A percentile compares a stretch with the other conserved stretches of the same genome.
Evolutionary conservation across 2,888 invertebrate genomes (phyloP).

Genomic region (Augochlorella aurata): DNA sequence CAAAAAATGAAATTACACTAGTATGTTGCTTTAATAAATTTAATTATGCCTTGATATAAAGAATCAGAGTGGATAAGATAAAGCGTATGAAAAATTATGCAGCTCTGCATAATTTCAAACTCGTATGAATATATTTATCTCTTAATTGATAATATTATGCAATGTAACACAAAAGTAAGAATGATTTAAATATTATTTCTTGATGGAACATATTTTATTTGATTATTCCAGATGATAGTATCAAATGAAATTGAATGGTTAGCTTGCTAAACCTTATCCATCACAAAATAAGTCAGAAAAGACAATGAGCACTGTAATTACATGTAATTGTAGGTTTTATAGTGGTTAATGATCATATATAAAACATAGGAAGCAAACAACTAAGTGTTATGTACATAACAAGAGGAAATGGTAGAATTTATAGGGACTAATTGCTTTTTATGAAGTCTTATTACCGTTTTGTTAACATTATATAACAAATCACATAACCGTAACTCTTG

Average conservation of each 20-base stretch:
- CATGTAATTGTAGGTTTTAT: conserved; percentile 12
- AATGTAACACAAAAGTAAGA: not conserved
- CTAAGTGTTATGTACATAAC: not conserved
- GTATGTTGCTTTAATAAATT: not conserved
- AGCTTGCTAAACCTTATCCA: not conserved
- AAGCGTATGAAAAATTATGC: not conserved
- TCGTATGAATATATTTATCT: not conserved
- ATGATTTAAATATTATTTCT: not conserved
- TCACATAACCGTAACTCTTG: not conserved
- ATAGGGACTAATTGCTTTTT: conserved; percentile 25
- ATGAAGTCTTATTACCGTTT: not conserved
- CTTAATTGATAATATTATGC: not conserved
- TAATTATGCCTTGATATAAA: not conserved
- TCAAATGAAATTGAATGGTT: not conserved
- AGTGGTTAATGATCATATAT: not conserved
- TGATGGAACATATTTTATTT: not conserved
- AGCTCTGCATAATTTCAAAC: not conserved
- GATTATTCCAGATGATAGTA: not conserved
- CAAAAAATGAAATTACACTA: not conserved
- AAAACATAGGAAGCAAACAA: not conserved
- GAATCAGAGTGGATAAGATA: not conserved
- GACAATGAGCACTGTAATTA: not conserved
- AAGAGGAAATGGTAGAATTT: conserved; percentile 7
- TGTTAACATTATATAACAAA: not conserved
- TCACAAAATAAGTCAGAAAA: not conserved